These are phyloP conservation scores for Vanessa tameamea DNA, from an alignment of 1,140 invertebrate genomes.

Conservation along the genomic window DNA sequence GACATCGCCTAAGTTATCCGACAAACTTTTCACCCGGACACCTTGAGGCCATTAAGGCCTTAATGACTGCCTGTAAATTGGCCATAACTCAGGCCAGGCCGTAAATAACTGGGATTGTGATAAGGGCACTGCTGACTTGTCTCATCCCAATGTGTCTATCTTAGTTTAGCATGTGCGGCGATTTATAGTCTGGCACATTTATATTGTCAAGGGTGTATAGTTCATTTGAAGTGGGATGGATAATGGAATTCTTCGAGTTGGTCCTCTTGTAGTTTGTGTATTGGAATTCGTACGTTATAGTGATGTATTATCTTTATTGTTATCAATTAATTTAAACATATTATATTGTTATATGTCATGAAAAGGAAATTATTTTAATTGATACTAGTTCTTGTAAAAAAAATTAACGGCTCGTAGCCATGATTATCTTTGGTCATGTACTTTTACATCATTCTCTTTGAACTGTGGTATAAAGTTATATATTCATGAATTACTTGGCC, in stretches of 20 bases:
- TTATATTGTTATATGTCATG: no score
- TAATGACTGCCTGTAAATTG: slow-evolving; percentile 66
- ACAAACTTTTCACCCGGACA: slow-evolving; percentile 51
- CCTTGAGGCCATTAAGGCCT: slow-evolving; percentile 71
- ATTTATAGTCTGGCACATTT: slow-evolving; percentile 54
- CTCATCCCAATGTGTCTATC: slow-evolving; percentile 60
- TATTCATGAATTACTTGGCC: no score
- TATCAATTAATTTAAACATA: neutral
- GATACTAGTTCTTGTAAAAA: no score
- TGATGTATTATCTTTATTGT: slow-evolving; percentile 17
- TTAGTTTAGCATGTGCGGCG: slow-evolving; percentile 56
- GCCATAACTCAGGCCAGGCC: slow-evolving; percentile 47
- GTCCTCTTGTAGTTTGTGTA: slow-evolving; percentile 5
- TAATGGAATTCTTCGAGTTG: slow-evolving; percentile 44
- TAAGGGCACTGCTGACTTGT: slow-evolving; percentile 61
- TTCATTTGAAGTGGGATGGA: slow-evolving; percentile 36
- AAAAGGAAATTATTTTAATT: no score
- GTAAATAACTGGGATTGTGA: slow-evolving; percentile 58
- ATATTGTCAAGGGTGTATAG: slow-evolving; percentile 51
- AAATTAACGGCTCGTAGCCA: no score
- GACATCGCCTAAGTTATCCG: slow-evolving; percentile 61
- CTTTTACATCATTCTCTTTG: no score
- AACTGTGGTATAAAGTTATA: no score
- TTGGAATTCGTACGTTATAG: slow-evolving; percentile 25
- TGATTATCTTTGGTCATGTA: no score